Percentiles rank a stretch among this genome's conserved stretches.
Evolutionary conservation across 2,113 vertebrate species (phyloP).

Genomic region (Pimephales promelas): DNA sequence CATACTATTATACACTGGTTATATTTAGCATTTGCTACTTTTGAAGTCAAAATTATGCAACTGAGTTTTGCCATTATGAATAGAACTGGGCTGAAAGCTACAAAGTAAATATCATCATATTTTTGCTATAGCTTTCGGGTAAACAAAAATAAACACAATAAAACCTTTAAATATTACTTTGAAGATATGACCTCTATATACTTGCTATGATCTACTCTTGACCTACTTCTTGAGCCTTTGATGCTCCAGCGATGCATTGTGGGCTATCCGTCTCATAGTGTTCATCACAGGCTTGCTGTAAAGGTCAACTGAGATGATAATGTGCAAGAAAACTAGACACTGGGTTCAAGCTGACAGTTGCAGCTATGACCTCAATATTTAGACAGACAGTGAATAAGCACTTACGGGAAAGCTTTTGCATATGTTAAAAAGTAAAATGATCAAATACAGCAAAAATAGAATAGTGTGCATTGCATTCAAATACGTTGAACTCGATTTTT

Average conservation of each 20-base stretch:
- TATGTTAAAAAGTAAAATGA: not conserved
- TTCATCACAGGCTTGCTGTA: constrained; percentile 37
- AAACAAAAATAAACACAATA: not conserved
- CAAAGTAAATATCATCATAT: not conserved
- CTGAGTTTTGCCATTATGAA: not conserved
- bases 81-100: not conserved
- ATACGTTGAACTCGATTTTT: not conserved
- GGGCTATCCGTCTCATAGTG: not conserved
- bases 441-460: not conserved
- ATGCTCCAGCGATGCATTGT: constrained; percentile 41
- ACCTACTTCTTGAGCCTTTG: constrained; percentile 40
- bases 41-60: not conserved
- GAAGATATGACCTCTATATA: constrained; percentile 8
- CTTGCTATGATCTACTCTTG: constrained; percentile 19
- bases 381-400: not conserved
- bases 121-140: not conserved
- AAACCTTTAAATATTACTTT: not conserved
- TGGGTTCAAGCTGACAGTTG: constrained; percentile 1
- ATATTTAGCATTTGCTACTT: not conserved
- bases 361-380: not conserved
- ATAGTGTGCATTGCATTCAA: not conserved
- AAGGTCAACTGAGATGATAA: constrained; percentile 43
- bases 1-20: not conserved
- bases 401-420: not conserved
- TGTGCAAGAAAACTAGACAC: not conserved